Conservation (phyloP, 2,113 vertebrate species). For the Petrocephalus zakoni region DNA sequence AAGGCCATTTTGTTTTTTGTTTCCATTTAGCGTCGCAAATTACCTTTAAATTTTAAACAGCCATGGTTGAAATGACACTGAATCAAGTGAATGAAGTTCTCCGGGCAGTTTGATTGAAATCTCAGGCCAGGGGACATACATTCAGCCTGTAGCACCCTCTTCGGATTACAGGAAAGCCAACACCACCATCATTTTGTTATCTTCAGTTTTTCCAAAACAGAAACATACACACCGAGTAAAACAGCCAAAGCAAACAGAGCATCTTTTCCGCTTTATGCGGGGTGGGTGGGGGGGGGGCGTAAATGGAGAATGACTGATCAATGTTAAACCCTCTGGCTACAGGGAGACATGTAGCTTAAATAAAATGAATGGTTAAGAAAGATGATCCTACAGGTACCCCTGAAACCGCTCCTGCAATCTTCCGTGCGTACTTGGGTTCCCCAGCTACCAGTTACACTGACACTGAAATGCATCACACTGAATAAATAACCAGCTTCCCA, state of each 20-base stretch:
- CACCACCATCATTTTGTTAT: background rate
- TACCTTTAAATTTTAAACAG: conserved; percentile 20
- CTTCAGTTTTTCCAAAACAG: background rate
- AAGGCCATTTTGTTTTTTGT: background rate
- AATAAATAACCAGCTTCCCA: conserved; percentile 47
- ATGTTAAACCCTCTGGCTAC: background rate
- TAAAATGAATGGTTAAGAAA: conserved; percentile 36
- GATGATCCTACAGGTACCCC: conserved; percentile 28
- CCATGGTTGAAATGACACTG: background rate
- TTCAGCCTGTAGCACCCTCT: background rate
- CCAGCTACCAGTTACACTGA: conserved; percentile 44
- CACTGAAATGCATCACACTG: conserved; percentile 39
- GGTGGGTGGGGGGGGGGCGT: background rate
- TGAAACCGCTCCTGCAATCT: conserved; percentile 26
- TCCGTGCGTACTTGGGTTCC: conserved; percentile 37
- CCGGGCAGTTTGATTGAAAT: background rate
- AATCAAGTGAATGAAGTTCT: background rate
- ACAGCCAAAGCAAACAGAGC: background rate
- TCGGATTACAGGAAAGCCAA: background rate
- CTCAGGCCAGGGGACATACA: background rate
- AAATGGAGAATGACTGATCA: background rate
- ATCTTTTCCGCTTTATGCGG: background rate
- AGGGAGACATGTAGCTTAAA: conserved; percentile 39
- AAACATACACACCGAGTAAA: background rate
- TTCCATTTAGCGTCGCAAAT: background rate